Evolutionary conservation across 2,113 vertebrate species (phyloP).

Genomic region (Hypocryptadius cinnamomeus): DNA sequence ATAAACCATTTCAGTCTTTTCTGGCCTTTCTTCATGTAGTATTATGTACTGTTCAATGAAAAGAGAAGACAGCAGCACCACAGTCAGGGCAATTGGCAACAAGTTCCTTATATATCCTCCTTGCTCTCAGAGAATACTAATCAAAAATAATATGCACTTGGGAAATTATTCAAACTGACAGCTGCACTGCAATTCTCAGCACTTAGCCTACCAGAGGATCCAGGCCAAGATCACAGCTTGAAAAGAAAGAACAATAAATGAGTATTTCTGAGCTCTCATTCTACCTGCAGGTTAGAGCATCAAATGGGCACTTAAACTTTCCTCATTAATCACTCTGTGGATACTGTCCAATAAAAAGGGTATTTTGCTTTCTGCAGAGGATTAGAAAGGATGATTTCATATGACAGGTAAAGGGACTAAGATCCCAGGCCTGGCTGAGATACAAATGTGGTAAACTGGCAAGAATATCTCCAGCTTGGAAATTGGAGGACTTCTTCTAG

Average conservation of each 20-base stretch:
- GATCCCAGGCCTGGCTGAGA: background rate
- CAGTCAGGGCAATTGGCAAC: background rate
- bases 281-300: background rate
- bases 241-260: background rate
- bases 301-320: background rate
- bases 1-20: background rate
- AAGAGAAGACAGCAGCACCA: background rate
- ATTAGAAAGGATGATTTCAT: background rate
- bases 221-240: constrained; percentile 5
- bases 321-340: constrained; percentile 18
- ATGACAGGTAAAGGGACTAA: background rate
- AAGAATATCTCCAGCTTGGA: background rate
- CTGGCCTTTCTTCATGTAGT: background rate
- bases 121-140: background rate
- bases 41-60: background rate
- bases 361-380: background rate
- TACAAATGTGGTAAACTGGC: background rate
- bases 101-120: background rate
- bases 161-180: constrained; percentile 17
- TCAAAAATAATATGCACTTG: background rate
- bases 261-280: background rate
- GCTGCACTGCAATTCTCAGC: background rate
- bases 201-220: background rate
- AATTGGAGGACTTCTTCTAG: background rate
- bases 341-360: background rate